Conservation (phyloP, 2,113 vertebrate species). For the Paralichthys olivaceus region DNA sequence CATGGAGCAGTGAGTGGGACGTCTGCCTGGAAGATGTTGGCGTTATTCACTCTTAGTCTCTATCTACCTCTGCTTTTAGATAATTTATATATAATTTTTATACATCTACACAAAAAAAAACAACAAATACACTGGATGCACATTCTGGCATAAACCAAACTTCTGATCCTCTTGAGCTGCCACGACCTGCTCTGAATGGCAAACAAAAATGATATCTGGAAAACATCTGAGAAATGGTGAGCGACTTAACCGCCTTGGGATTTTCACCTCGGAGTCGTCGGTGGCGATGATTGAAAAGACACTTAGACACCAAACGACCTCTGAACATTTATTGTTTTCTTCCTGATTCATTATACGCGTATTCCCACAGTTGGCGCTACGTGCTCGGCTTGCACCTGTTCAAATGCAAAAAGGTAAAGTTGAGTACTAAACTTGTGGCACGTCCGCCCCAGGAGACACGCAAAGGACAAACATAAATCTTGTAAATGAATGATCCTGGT, state of each 20-base stretch:
- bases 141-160: not conserved
- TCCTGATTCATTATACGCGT: slow-evolving; percentile 55
- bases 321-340: slow-evolving; percentile 51
- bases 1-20: too few species aligned
- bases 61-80: not conserved
- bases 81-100: too few species aligned
- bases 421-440: slow-evolving; percentile 37
- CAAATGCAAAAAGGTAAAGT: slow-evolving; percentile 22
- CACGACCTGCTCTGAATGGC: not conserved
- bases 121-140: not conserved
- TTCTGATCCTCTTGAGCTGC: not conserved
- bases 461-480: slow-evolving; percentile 56
- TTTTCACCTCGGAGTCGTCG: slow-evolving; percentile 38
- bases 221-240: slow-evolving; percentile 44
- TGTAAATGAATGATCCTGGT: slow-evolving; percentile 51
- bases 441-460: slow-evolving; percentile 27
- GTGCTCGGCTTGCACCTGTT: slow-evolving; percentile 31
- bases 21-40: too few species aligned
- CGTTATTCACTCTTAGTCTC: not conserved
- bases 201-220: slow-evolving; percentile 3
- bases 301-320: slow-evolving; percentile 52
- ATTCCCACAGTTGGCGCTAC: slow-evolving; percentile 33
- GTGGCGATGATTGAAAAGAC: slow-evolving; percentile 63
- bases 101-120: not conserved
- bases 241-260: slow-evolving; percentile 46